Percentiles rank a stretch among this genome's conserved stretches.
Evolutionary conservation across 2,113 vertebrate genomes (phyloP).

Genomic region (Bujurquina vittata): DNA sequence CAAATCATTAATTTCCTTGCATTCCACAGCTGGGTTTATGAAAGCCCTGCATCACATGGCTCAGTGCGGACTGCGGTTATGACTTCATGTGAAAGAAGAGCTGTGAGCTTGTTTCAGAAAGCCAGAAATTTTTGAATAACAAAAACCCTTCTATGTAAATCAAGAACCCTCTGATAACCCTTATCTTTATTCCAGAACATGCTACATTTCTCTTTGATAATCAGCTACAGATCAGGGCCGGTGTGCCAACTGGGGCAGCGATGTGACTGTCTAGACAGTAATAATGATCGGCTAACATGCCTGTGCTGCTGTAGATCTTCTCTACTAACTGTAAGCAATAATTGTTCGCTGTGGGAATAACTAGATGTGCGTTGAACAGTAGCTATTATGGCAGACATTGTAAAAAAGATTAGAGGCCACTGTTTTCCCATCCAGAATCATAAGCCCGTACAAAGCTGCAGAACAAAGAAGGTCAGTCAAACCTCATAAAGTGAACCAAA

Average conservation of each 20-base stretch:
- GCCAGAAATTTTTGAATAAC: conserved; percentile 3
- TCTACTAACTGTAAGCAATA: conserved; percentile 9
- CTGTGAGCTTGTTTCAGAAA: conserved; percentile 25
- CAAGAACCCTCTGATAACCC: background rate
- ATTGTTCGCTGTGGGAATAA: background rate
- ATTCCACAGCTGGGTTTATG: conserved; percentile 49
- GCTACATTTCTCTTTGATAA: conserved; percentile 24
- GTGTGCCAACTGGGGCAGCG: conserved; percentile 31
- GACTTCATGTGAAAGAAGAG: conserved; percentile 14
- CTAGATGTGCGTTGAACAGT: background rate
- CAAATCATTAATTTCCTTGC: conserved; percentile 63
- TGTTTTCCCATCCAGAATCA: background rate
- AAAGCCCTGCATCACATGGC: conserved; percentile 1
- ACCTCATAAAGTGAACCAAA: background rate
- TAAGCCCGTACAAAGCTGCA: background rate
- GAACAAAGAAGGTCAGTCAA: conserved; percentile 1
- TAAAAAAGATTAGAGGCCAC: background rate
- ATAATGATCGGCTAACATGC: conserved; percentile 65
- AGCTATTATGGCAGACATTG: background rate
- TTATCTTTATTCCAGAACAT: background rate
- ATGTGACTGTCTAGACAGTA: conserved; percentile 65
- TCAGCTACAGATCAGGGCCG: conserved; percentile 46
- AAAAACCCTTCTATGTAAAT: background rate
- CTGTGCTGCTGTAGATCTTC: background rate
- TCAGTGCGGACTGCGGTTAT: conserved; percentile 17